A percentile compares a stretch with the other conserved stretches of the same genome.
phyloP scores from a whole-genome alignment of 2,888 invertebrate species.

The Sinhomidia bicolor region DNA sequence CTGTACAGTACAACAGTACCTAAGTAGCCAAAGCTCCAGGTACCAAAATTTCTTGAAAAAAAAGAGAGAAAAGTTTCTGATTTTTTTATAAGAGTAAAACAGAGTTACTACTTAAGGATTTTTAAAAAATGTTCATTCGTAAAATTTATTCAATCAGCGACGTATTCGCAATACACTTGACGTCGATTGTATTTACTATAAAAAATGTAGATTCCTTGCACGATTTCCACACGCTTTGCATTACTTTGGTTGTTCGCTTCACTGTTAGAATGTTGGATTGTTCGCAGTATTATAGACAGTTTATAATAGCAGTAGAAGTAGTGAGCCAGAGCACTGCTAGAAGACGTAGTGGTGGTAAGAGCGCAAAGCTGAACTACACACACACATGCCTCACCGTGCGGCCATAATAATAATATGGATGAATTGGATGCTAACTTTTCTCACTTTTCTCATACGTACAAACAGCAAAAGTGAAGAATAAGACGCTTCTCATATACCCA shows the following conservation, averaged over 20 bases:
- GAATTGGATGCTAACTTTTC: constrained; percentile 33
- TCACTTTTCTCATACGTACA: neutral
- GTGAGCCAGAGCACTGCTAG: no score
- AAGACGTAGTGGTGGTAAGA: neutral
- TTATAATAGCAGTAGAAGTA: neutral
- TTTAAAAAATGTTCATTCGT: no score
- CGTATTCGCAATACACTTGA: no score
- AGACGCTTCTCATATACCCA: constrained; percentile 10
- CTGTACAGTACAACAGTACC: no score
- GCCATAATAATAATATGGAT: constrained; percentile 16
- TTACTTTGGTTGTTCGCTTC: constrained; percentile 48
- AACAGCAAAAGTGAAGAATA: constrained; percentile 37
- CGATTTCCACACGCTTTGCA: constrained; percentile 43
- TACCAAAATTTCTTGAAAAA: no score
- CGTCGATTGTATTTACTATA: neutral
- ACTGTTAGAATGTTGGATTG: constrained; percentile 45
- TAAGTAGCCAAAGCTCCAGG: no score
- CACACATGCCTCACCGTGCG: neutral
- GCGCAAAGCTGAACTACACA: neutral
- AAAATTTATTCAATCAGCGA: no score
- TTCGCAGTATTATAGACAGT: neutral
- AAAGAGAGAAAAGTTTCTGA: no score
- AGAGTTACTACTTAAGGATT: no score
- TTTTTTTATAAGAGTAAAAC: no score
- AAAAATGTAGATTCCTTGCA: constrained; percentile 35